Percentiles rank a stretch among this genome's conserved stretches.
Evolutionary conservation across 2,113 vertebrate genomes (phyloP).

Genomic region (Penelope pileata): DNA sequence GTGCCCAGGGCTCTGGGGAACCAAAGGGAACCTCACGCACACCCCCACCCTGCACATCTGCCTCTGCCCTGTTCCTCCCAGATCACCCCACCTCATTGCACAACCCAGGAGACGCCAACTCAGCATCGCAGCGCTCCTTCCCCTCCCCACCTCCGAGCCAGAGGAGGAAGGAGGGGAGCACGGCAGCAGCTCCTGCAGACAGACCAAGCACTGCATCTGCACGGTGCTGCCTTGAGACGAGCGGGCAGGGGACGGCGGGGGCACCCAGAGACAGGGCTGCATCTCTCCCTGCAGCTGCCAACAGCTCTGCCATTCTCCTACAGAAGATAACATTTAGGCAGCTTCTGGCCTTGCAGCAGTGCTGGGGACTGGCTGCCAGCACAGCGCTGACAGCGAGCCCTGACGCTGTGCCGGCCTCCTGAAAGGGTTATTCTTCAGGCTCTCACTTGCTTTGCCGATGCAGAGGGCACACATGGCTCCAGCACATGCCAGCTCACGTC

Average conservation of each 20-base stretch:
- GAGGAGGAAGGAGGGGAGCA: background rate
- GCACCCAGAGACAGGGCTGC: background rate
- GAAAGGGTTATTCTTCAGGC: slow-evolving; percentile 23
- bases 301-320: background rate
- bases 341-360: background rate
- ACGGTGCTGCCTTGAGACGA: background rate
- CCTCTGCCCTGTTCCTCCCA: background rate
- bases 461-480: background rate
- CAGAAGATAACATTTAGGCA: slow-evolving; percentile 37
- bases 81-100: background rate
- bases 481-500: background rate
- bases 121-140: background rate
- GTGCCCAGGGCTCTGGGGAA: background rate
- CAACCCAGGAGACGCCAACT: background rate
- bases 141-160: background rate
- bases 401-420: background rate
- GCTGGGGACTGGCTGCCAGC: background rate
- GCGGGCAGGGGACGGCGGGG: background rate
- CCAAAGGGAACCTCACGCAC: background rate
- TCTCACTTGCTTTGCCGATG: background rate
- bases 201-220: background rate
- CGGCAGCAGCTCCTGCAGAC: rapidly evolving
- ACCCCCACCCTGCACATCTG: background rate
- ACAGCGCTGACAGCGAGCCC: background rate
- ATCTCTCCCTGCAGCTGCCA: background rate